phyloP scores from a whole-genome alignment of 2,888 invertebrate genomes.

The Petrolisthes cinctipes region DNA sequence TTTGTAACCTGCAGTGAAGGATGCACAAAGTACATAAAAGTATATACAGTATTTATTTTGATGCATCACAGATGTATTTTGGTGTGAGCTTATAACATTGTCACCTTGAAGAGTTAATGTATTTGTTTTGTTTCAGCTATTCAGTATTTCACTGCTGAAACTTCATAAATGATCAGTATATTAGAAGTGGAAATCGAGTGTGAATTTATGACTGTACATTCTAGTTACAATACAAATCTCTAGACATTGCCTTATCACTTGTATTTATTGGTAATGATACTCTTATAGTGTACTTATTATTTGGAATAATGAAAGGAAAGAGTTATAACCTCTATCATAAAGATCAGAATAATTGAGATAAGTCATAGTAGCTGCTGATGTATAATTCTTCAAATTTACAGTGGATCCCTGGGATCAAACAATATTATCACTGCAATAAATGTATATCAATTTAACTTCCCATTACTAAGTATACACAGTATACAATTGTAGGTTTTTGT shows the following conservation, averaged over 20 bases:
- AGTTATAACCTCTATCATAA: background rate
- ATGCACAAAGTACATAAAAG: constrained; percentile 31
- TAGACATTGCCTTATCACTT: no score
- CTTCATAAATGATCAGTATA: no score
- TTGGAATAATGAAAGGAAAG: no score
- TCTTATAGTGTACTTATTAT: no score
- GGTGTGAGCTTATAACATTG: no score
- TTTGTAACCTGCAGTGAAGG: constrained; percentile 30
- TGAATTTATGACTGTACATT: no score
- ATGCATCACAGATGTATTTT: background rate
- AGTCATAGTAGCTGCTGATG: background rate
- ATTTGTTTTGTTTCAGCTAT: no score
- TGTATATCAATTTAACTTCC: background rate
- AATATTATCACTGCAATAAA: background rate
- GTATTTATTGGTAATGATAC: no score
- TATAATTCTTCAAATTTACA: constrained; percentile 5
- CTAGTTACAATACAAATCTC: no score
- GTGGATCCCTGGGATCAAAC: constrained; percentile 14
- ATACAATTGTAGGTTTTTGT: constrained; percentile 23
- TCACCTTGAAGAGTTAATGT: no score
- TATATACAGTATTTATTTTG: constrained; percentile 28
- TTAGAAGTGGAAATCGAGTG: no score
- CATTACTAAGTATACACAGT: constrained; percentile 28
- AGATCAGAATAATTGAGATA: background rate
- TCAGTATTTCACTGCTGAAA: no score